Conservation (phyloP, 2,797 vertebrate genomes). For the Crossoptilon crossoptilon region DNA sequence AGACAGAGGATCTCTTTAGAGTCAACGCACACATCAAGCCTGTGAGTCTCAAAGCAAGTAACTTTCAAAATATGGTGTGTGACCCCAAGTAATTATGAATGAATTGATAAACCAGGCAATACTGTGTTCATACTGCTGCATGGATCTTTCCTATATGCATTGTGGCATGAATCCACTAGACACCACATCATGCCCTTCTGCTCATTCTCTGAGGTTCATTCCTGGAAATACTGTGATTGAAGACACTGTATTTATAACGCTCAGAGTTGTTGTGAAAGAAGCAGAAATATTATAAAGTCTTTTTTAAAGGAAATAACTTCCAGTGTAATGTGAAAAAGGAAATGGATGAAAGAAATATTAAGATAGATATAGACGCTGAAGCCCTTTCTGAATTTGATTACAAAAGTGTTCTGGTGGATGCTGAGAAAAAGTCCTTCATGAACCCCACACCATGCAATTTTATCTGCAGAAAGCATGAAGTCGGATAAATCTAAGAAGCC, state of each 20-base stretch:
- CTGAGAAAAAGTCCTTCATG: neutral
- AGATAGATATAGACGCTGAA: neutral
- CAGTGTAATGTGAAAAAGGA: neutral
- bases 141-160: neutral
- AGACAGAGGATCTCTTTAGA: neutral
- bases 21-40: neutral
- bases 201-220: neutral
- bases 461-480: neutral
- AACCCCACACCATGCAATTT: neutral
- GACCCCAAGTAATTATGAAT: neutral
- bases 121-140: neutral
- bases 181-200: neutral
- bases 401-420: neutral
- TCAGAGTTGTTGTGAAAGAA: neutral
- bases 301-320: conserved; percentile 2
- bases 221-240: neutral
- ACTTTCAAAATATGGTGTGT: neutral
- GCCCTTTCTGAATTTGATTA: neutral
- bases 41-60: neutral
- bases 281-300: neutral
- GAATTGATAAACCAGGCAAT: neutral
- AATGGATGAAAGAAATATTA: neutral
- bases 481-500: neutral
- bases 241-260: neutral
- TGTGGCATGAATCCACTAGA: neutral